Percentiles rank a stretch among this genome's conserved stretches.
phyloP scores from a whole-genome alignment of 2,888 invertebrate genomes.

The Sepiola atlantica region DNA sequence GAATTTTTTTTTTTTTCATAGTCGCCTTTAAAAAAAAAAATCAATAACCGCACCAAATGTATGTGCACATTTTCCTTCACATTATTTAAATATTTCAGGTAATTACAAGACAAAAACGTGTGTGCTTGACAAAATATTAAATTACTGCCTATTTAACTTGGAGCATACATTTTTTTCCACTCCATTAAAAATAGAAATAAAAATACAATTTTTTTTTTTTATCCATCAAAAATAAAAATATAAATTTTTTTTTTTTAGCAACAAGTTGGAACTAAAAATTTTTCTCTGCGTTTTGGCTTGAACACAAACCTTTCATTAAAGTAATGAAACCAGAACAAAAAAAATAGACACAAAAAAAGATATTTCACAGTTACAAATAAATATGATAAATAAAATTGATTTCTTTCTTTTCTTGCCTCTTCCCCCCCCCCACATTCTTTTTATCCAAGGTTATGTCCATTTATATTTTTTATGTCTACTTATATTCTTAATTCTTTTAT shows the following conservation, averaged over 20 bases:
- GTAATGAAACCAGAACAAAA: not conserved
- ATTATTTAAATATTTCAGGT: not conserved
- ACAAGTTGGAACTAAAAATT: not conserved
- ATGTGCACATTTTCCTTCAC: not conserved
- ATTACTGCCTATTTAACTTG: not conserved
- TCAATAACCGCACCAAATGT: not conserved
- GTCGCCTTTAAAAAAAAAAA: not conserved
- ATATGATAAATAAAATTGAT: not conserved
- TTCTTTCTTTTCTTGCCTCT: not conserved
- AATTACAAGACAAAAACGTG: not conserved
- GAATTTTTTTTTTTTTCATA: not conserved
- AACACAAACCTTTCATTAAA: not conserved
- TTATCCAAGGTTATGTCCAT: not conserved
- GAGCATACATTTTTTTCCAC: not conserved
- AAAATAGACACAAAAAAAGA: not conserved
- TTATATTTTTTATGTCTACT: not conserved
- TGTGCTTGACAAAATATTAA: not conserved
- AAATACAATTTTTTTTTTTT: slow-evolving; percentile 24
- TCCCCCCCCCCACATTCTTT: no score
- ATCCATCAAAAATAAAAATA: not conserved
- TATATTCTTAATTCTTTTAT: not conserved
- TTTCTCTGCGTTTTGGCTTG: not conserved
- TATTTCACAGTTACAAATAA: not conserved
- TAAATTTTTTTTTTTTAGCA: not conserved
- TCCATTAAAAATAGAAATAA: not conserved